Base-by-base conservation (phyloP, 2,888 invertebrate genomes). In the Heliconius aoede region DNA sequence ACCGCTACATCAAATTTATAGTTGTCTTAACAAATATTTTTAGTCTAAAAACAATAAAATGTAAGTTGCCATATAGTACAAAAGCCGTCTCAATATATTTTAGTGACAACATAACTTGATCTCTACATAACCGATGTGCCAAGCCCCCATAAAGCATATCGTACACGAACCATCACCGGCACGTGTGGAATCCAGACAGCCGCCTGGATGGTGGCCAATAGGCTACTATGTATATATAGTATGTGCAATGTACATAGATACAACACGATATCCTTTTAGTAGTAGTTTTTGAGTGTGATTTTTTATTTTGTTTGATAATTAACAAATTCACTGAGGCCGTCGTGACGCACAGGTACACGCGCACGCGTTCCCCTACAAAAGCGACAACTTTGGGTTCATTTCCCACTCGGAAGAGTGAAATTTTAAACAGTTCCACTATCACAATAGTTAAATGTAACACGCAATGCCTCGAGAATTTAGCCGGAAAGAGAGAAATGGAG, bases 171-270 rank as follows among this genome's bases (percentile, higher is more conserved):
- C 51, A 69, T 69, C 69, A 69, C 51, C 21, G 30, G 30, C 69
- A 69, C 69, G 69, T 69, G 69, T 55, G 69, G 55, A 69, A 69
- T 69, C 51, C 51, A 69, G 69, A 69, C 69, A 69, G 69, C 13
- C 55, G 69, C 51, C 69, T 69, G 69, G 69, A 69, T 55, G 55
- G 30, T n/a, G 55, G 69, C 69, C 69, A 69, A 69, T 30, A 30
- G 69, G 28, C 9, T 4, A 24, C 65, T 24, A 64, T 68, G n/a
- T 30, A 46, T 51, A 69, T 55, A 55, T 15, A 36, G 65, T 69
- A 30, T 55, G 36, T 4, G 13, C 58, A 46, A 30, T 30, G 36
- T 21, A 24, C 5, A 5, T 60, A 60, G 60, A 60, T 26, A 60
- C 26, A 26, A 60, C 15, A 26, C 26, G 4, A 26, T 60, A 58